phyloP scores from a whole-genome alignment of 2,113 vertebrate genomes.

The Regulus satrapa region DNA sequence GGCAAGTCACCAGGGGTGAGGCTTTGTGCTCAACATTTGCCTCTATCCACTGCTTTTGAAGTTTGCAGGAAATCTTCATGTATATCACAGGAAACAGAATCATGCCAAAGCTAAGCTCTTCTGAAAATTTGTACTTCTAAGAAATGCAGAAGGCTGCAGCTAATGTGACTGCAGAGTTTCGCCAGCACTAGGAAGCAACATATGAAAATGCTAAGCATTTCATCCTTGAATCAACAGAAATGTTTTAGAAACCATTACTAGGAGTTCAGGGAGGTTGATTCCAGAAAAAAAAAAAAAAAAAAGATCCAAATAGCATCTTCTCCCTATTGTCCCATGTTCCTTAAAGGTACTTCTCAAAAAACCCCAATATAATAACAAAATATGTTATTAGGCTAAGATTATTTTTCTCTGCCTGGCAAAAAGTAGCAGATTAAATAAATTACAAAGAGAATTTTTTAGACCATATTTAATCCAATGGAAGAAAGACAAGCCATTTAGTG shows the following conservation, averaged over 20 bases:
- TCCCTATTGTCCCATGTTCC: background rate
- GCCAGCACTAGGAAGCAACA: background rate
- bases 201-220: background rate
- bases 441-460: background rate
- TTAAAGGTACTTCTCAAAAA: background rate
- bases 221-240: background rate
- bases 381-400: background rate
- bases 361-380: background rate
- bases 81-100: background rate
- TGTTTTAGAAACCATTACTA: background rate
- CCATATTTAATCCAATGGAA: background rate
- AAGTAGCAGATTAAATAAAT: background rate
- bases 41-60: background rate
- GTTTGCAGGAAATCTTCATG: background rate
- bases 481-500: background rate
- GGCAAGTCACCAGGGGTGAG: background rate
- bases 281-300: background rate
- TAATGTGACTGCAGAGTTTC: background rate
- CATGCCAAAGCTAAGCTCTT: background rate
- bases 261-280: background rate
- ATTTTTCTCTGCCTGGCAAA: background rate
- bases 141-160: background rate
- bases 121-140: background rate
- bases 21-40: background rate
- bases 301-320: accelerated